Base-by-base conservation (phyloP, 2,888 invertebrate genomes). In the Euplagia quadripunctaria region DNA sequence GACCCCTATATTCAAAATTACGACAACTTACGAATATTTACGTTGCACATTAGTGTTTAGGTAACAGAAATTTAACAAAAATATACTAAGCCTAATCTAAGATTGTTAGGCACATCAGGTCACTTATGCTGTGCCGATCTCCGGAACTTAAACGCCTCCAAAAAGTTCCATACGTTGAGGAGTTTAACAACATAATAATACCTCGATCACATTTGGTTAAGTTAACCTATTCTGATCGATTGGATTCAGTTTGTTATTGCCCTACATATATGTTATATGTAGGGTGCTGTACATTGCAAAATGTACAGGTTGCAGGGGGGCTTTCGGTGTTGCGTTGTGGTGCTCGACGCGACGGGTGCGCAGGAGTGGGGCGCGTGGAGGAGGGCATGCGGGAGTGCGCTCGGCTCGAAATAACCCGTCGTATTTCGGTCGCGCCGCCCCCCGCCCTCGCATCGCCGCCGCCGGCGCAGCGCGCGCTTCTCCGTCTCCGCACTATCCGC, bases 401-500 rank as follows among this genome's bases (percentile, higher is more conserved):
- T 88, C 87, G 84, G 87, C 94, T 95, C 91, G 86, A 96, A 95
- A 95, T 95, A 96, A 91, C 95, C 90, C 91, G 91, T 87, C 91
- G 94, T 95, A 95, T 95, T 95, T 94, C 92, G 94, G 94, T 93
- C 93, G 91, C 87, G 85, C 89, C 91, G 88, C 89, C 89, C 91
- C 90, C 90, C 90, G 84, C 89, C 86, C 85, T 79, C 83, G 82
- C 85, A 82, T 76, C 85, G 84, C 84, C 90, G 91, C 89, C 86
- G 91, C 90, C 86, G 88, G 91, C 93, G 88, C 91, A 89, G 87
- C 88, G 89, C 87, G 86, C 90, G 85, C 83, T 83, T 78, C 87
- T 80, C 82, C 82, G 80, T 86, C 90, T 82, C 89, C 90, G 96
- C 97, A 97, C 97, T 97, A 97, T 97, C 97, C 97, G 97, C 97